These are phyloP conservation scores for Lasioglossum calceatum DNA, from an alignment of 2,888 invertebrate species.

Conservation along the genomic window DNA sequence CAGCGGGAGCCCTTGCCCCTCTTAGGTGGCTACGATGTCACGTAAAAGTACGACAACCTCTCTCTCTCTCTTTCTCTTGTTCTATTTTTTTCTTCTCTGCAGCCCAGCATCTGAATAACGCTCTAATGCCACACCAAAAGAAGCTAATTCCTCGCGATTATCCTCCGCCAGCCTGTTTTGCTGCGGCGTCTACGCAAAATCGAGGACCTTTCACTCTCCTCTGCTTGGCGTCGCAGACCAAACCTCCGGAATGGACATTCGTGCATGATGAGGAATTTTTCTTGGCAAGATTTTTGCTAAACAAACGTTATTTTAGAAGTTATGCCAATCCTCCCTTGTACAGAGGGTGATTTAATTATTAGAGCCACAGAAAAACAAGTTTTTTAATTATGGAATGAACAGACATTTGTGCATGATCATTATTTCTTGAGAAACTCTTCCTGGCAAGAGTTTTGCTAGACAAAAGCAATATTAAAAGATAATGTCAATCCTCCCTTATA, in stretches of 20 bases:
- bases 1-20: conserved; percentile 16
- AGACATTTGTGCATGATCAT: neutral
- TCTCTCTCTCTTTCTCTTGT: neutral
- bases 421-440: neutral
- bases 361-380: too few relatives aligned
- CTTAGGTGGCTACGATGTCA: conserved; percentile 28
- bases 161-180: conserved; percentile 5
- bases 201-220: neutral
- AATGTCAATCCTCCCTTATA: too few relatives aligned
- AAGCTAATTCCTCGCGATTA: conserved; percentile 43
- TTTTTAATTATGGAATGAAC: too few relatives aligned
- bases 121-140: conserved; percentile 43
- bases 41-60: conserved; percentile 25
- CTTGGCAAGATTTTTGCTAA: too few relatives aligned
- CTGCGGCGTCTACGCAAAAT: neutral
- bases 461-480: neutral
- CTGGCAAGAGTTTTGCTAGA: too few relatives aligned
- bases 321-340: too few relatives aligned
- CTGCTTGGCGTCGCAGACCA: neutral
- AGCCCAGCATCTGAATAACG: conserved; percentile 51
- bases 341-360: too few relatives aligned
- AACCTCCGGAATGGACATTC: neutral
- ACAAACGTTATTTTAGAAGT: too few relatives aligned
- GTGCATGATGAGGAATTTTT: too few relatives aligned
- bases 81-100: neutral